Base-by-base conservation (phyloP, 2,888 invertebrate species). In the Eristalis tenax region DNA sequence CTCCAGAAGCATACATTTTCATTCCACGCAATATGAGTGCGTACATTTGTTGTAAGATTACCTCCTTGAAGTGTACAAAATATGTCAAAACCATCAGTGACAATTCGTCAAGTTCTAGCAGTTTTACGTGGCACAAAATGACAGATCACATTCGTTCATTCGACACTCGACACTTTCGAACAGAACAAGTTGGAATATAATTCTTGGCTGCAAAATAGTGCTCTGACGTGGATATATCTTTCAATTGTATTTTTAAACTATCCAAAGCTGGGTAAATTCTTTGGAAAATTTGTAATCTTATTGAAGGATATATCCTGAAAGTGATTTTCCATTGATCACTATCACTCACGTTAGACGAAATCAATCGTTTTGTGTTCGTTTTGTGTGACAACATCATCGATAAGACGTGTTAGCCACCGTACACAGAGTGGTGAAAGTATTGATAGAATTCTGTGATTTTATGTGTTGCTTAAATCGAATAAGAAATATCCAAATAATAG, bases 111-210 rank as follows among this genome's bases (percentile, higher is more conserved):
- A 88, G 71, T 84, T 84, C 13, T 43, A 74, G 80, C 76, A 88
- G 88, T 69, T 88, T 88, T 84, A 88, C 88, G 88, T 88, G 88
- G 88, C 88, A 88, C 11, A 10, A 66, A 81, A 84, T 88, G 88
- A 88, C 88, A 88, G 88, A 57, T 84, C 84, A 88, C 22, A 18
- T 88, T 88, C 88, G 84, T 88, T 83, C 63, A 84, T 76, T 84
- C 83, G 78, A 88, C 79, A 88, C 84, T 88, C 84, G 84, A 84
- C 88, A 84, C 80, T 84, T 88, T 84, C 77, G 80, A 81, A 73
- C 40, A 80, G 80, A 81, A 84, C 80, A 81, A 88, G 84, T 77
- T 84, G 81, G 81, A 88, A 73, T 74, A 57, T 68, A 79, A 77
- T 66, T 84, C 57, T 32, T 65, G 43, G 77, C 80, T 84, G 77